These are phyloP conservation scores for Eulemur mongoz DNA, from an alignment of 2,797 vertebrate genomes.

Conservation along the genomic window DNA sequence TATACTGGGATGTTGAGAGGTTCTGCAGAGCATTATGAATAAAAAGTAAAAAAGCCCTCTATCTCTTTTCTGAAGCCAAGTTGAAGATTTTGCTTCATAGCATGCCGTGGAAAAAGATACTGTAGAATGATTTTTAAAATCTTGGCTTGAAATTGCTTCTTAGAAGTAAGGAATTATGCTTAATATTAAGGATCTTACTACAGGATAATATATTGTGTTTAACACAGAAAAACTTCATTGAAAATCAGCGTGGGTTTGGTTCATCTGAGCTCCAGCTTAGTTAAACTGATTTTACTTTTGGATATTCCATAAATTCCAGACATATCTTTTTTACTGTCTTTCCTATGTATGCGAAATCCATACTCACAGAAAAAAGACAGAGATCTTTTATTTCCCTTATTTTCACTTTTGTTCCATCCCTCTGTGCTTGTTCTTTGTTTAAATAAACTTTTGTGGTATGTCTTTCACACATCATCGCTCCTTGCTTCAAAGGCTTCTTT, in stretches of 20 bases:
- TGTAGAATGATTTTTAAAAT: constrained; percentile 41
- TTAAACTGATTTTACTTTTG: constrained; percentile 69
- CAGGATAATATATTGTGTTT: constrained; percentile 16
- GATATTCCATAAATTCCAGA: constrained; percentile 72
- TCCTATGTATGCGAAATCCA: constrained; percentile 76
- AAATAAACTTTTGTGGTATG: constrained; percentile 85
- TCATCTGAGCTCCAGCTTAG: constrained; percentile 61
- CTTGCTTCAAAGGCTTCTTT: constrained; percentile 86
- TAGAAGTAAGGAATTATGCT: constrained; percentile 35
- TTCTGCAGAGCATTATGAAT: background rate
- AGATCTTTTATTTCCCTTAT: constrained; percentile 83
- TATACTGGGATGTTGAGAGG: background rate
- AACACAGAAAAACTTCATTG: constrained; percentile 53
- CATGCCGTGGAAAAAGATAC: constrained; percentile 37
- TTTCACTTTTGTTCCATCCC: constrained; percentile 80
- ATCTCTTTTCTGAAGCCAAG: constrained; percentile 27
- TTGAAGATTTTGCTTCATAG: constrained; percentile 28
- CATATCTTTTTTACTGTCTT: constrained; percentile 71
- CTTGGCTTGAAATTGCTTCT: constrained; percentile 24
- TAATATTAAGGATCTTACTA: constrained; percentile 24
- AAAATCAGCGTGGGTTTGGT: constrained; percentile 69
- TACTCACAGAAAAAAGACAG: constrained; percentile 72
- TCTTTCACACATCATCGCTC: constrained; percentile 86
- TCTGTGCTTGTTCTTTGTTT: constrained; percentile 81
- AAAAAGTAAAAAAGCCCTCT: background rate